Evolutionary conservation across 2,888 invertebrate genomes (phyloP).

Genomic region (Eupithecia inturbata): DNA sequence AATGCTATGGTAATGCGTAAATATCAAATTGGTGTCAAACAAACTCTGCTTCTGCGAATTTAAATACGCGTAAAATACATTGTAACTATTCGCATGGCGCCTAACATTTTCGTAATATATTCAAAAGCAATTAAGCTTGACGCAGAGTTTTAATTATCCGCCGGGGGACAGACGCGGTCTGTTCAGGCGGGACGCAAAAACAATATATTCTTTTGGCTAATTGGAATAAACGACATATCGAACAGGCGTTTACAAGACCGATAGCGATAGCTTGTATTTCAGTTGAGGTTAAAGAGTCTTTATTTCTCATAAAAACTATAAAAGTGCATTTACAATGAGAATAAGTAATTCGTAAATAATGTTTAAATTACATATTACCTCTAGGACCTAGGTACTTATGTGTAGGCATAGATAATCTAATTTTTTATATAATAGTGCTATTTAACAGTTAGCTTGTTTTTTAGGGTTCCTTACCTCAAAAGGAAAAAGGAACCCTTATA

Average conservation of each 20-base stretch:
- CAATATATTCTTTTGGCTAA: slow-evolving; percentile 24
- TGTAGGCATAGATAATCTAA: no score
- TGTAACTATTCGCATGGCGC: background rate
- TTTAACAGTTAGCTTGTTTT: no score
- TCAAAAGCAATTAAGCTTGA: slow-evolving; percentile 24
- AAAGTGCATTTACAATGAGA: no score
- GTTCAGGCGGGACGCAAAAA: slow-evolving; percentile 19
- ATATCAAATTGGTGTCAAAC: background rate
- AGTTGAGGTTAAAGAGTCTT: no score
- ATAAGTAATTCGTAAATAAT: no score
- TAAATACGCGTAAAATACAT: slow-evolving; percentile 8
- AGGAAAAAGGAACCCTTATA: no score
- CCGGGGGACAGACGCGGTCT: background rate
- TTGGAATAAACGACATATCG: slow-evolving; percentile 25
- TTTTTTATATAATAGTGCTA: no score
- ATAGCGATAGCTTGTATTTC: background rate
- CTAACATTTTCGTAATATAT: slow-evolving; percentile 26
- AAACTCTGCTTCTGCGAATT: background rate
- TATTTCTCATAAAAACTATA: no score
- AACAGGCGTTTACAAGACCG: background rate
- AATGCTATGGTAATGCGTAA: background rate
- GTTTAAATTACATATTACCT: no score
- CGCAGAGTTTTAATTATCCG: slow-evolving; percentile 32
- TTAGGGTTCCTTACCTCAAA: no score
- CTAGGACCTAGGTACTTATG: no score